A percentile compares a stretch with the other conserved stretches of the same genome.
These are phyloP conservation scores for Cacoxenus indagator DNA, from an alignment of 2,888 invertebrate genomes.

Conservation along the genomic window DNA sequence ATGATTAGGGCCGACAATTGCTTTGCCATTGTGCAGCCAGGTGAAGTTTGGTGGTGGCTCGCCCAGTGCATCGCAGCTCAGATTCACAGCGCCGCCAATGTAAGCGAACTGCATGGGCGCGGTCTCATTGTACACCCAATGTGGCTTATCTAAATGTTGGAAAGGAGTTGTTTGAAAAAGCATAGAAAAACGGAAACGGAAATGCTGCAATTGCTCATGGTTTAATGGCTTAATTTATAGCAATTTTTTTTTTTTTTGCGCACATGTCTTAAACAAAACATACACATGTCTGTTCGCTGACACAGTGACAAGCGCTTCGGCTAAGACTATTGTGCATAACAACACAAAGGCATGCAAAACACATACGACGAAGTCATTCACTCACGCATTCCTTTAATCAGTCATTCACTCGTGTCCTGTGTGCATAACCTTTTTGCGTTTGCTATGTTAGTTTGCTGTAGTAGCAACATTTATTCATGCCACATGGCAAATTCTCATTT, in stretches of 20 bases:
- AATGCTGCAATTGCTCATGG: neutral
- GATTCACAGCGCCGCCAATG: constrained; percentile 74
- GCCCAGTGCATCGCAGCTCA: constrained; percentile 75
- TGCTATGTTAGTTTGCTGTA: neutral
- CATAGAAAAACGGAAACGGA: neutral
- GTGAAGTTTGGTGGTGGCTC: constrained; percentile 74
- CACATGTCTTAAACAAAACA: neutral
- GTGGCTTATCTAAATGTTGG: constrained; percentile 64
- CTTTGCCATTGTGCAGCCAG: constrained; percentile 71
- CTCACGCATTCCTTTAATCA: neutral
- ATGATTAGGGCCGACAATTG: constrained; percentile 65
- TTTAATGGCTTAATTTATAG: constrained; percentile 5
- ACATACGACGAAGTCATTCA: neutral
- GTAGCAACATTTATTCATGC: neutral
- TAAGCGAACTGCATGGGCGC: constrained; percentile 65
- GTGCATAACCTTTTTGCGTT: neutral
- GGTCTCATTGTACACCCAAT: constrained; percentile 64
- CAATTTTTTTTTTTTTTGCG: neutral
- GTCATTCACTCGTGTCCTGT: neutral
- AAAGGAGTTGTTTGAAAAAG: too few species aligned
- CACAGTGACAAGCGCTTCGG: neutral
- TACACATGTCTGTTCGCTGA: neutral
- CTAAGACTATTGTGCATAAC: neutral
- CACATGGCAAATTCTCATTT: neutral
- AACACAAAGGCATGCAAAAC: neutral